phyloP scores from a whole-genome alignment of 2,113 vertebrate species.

The Tretioscincus oriximinensis region DNA sequence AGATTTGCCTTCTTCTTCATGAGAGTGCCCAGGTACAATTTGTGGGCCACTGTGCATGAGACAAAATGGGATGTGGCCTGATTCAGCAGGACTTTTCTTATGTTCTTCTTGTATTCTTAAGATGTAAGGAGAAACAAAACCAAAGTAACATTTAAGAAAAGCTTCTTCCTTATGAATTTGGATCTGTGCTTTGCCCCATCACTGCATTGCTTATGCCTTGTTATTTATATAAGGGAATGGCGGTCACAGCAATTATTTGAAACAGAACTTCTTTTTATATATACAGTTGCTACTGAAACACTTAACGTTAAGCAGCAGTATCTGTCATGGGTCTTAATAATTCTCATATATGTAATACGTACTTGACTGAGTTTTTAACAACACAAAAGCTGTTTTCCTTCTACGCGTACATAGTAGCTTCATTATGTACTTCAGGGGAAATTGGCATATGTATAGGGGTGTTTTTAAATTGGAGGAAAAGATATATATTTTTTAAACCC shows the following conservation, averaged over 20 bases:
- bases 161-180: slow-evolving; percentile 43
- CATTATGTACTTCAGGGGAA: slow-evolving; percentile 28
- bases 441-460: not conserved
- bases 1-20: too few species aligned
- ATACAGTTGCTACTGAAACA: slow-evolving; percentile 51
- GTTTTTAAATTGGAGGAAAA: slow-evolving; percentile 15
- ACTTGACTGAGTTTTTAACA: slow-evolving; percentile 33
- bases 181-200: not conserved
- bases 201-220: slow-evolving; percentile 66
- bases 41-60: too few species aligned
- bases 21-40: too few species aligned
- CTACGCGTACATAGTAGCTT: slow-evolving; percentile 23
- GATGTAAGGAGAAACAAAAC: slow-evolving; percentile 29
- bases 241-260: slow-evolving; percentile 45
- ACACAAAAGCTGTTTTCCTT: slow-evolving; percentile 27
- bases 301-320: slow-evolving; percentile 41
- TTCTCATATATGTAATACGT: not conserved
- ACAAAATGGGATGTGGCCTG: too few species aligned
- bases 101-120: not conserved
- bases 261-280: slow-evolving; percentile 68
- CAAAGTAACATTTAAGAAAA: slow-evolving; percentile 35
- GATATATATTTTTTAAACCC: slow-evolving; percentile 48
- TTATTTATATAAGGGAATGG: slow-evolving; percentile 76
- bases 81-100: too few species aligned
- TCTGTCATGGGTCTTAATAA: slow-evolving; percentile 34